phyloP scores from a whole-genome alignment of 2,113 vertebrate species.

The Alexandromys fortis region DNA sequence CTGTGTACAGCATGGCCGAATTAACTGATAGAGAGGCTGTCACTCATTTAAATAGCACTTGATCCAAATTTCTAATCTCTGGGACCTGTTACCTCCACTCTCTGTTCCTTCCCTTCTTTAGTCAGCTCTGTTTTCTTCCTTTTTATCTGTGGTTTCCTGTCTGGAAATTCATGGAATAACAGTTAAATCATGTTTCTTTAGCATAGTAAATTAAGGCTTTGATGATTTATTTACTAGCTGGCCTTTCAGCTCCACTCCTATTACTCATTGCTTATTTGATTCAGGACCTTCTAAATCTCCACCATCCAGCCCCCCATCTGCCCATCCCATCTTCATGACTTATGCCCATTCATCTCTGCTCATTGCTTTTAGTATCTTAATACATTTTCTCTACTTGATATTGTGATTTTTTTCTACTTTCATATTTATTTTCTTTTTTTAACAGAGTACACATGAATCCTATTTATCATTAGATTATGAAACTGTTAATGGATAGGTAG shows the following conservation, averaged over 20 bases:
- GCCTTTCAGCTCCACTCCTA: background rate
- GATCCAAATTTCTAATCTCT: background rate
- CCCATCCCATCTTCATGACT: background rate
- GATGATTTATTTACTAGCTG: background rate
- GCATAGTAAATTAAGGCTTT: background rate
- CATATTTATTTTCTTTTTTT: conserved; percentile 8
- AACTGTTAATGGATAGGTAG: background rate
- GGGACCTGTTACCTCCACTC: background rate
- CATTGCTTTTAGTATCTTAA: conserved; percentile 26
- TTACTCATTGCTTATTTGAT: background rate
- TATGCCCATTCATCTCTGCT: background rate
- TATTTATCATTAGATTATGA: background rate
- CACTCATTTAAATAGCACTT: conserved; percentile 6
- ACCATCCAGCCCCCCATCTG: background rate
- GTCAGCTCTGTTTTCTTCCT: background rate
- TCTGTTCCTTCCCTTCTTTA: background rate
- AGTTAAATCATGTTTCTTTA: background rate
- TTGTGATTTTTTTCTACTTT: background rate
- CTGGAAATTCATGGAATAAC: background rate
- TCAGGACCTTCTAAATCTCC: background rate
- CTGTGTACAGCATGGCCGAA: background rate
- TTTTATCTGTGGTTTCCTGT: background rate
- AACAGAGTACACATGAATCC: background rate
- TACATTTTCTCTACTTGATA: background rate
- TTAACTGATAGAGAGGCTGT: background rate